A percentile compares a stretch with the other conserved stretches of the same genome.
Evolutionary conservation across 2,888 invertebrate genomes (phyloP).

Genomic region (Sturmia bella): DNA sequence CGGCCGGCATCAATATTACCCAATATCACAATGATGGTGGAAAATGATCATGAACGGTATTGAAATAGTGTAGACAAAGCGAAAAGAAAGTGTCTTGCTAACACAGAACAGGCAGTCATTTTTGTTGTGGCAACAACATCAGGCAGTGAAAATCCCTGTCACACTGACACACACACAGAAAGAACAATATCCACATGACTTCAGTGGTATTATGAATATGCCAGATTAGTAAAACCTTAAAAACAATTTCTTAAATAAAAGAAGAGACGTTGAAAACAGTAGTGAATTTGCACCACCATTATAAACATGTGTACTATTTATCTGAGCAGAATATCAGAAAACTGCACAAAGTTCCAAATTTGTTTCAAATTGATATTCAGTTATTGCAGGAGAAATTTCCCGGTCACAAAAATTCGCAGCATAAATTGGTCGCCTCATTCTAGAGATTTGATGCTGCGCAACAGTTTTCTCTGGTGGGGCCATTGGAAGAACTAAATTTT

Average conservation of each 20-base stretch:
- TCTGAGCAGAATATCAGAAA: too few relatives aligned
- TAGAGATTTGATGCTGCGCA: too few relatives aligned
- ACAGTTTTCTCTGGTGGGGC: too few relatives aligned
- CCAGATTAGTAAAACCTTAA: conserved; percentile 51
- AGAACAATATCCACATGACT: conserved; percentile 32
- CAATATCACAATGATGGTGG: conserved; percentile 21
- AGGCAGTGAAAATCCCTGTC: neutral
- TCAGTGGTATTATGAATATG: conserved; percentile 59
- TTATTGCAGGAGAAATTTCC: too few relatives aligned
- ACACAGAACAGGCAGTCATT: conserved; percentile 44
- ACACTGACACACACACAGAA: neutral
- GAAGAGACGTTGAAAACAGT: conserved; percentile 17
- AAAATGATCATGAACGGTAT: conserved; percentile 33
- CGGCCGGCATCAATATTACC: conserved; percentile 36
- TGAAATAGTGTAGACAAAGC: conserved; percentile 52
- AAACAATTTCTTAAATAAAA: conserved; percentile 44
- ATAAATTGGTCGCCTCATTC: too few relatives aligned
- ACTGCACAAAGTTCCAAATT: too few relatives aligned
- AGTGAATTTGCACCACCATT: conserved; percentile 16
- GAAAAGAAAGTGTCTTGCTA: conserved; percentile 63
- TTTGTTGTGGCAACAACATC: conserved; percentile 50
- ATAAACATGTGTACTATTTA: too few relatives aligned
- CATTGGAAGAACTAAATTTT: too few relatives aligned
- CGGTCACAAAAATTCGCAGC: too few relatives aligned
- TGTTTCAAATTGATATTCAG: too few relatives aligned